Evolutionary conservation across 2,797 vertebrate genomes (phyloP).

Genomic region (Glossophaga mutica): DNA sequence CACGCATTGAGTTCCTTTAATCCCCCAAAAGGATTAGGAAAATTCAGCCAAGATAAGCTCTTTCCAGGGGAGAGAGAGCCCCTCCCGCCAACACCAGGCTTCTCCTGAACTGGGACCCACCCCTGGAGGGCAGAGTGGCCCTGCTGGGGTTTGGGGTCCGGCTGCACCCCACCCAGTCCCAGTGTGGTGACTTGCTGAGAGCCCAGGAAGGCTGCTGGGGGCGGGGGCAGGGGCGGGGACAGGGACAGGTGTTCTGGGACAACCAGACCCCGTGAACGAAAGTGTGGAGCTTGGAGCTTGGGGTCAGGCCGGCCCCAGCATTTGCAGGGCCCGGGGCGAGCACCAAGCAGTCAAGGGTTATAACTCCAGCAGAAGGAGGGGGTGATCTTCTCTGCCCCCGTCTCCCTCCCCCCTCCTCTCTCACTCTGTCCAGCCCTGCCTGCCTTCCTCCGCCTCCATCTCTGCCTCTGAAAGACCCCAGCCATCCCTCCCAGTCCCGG

Average conservation of each 20-base stretch:
- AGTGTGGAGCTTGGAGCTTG: not conserved
- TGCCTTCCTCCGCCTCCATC: not conserved
- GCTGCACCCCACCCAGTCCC: not conserved
- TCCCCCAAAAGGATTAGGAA: conserved; percentile 45
- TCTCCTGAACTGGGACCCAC: accelerated
- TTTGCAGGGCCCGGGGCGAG: not conserved
- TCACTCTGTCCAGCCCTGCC: not conserved
- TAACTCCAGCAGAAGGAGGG: no score
- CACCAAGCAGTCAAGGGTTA: not conserved
- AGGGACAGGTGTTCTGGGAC: not conserved
- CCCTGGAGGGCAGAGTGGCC: not conserved
- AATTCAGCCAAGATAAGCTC: conserved; percentile 32
- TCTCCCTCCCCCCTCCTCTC: not conserved
- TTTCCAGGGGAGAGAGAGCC: not conserved
- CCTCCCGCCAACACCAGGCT: not conserved
- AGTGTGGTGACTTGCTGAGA: not conserved
- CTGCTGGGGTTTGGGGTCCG: not conserved
- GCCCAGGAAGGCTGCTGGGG: not conserved
- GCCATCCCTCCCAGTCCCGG: no score
- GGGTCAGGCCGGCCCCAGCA: not conserved
- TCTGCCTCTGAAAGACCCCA: not conserved
- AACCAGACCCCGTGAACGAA: accelerated
- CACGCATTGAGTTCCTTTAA: not conserved
- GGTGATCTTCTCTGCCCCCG: accelerated
- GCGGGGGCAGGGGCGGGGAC: no score